Evolutionary conservation across 2,113 vertebrate species (phyloP).

Genomic region (Cebus imitator): DNA sequence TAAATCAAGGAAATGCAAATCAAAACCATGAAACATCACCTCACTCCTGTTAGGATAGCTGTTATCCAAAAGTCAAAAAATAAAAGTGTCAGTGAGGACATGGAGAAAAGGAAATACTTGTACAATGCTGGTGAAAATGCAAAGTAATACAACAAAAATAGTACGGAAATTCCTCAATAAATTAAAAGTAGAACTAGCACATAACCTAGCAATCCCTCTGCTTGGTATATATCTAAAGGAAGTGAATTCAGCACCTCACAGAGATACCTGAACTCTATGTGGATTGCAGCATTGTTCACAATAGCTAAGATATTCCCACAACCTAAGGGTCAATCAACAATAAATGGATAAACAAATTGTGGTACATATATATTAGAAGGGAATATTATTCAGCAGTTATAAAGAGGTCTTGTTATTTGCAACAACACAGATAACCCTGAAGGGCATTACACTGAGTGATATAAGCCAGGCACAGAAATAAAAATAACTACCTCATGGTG

Average conservation of each 20-base stretch:
- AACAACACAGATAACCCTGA: neutral
- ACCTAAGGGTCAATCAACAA: neutral
- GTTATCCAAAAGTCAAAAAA: neutral
- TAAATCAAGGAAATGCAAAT: neutral
- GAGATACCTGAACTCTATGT: neutral
- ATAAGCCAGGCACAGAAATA: neutral
- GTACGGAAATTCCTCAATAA: neutral
- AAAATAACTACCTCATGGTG: neutral
- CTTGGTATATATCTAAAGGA: neutral
- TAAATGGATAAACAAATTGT: neutral
- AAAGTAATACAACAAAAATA: neutral
- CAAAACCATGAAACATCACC: neutral
- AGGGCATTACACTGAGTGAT: neutral
- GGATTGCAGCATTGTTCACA: neutral
- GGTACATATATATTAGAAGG: neutral
- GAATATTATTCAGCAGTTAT: neutral
- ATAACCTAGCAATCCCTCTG: neutral
- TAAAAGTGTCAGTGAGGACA: neutral
- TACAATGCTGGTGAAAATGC: neutral
- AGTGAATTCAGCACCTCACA: neutral
- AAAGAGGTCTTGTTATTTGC: neutral
- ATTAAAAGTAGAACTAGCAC: neutral
- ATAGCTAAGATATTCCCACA: neutral
- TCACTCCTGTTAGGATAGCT: neutral
- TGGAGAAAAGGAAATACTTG: neutral